These are phyloP conservation scores for Aix galericulata DNA, from an alignment of 2,113 vertebrate species.

Conservation along the genomic window DNA sequence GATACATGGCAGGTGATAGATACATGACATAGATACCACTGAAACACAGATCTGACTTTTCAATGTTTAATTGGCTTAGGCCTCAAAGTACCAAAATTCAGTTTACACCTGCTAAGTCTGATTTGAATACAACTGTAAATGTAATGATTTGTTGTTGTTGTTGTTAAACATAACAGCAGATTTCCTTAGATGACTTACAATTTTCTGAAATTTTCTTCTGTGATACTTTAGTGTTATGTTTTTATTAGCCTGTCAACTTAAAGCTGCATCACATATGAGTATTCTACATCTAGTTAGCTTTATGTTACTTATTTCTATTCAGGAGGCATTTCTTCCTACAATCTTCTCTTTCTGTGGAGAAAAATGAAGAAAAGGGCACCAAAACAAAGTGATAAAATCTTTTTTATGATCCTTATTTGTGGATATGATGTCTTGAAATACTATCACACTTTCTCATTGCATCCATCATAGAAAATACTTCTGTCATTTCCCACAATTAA, in stretches of 20 bases:
- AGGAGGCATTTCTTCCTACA: not conserved
- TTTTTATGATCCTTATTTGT: not conserved
- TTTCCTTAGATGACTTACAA: not conserved
- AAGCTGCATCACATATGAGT: not conserved
- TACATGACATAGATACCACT: not conserved
- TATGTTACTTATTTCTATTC: not conserved
- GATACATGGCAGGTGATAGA: rapidly evolving
- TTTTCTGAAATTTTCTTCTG: not conserved
- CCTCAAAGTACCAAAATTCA: not conserved
- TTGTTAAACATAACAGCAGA: not conserved
- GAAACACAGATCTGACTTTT: not conserved
- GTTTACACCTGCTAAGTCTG: not conserved
- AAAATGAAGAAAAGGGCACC: not conserved
- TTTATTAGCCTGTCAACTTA: not conserved
- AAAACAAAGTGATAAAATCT: not conserved
- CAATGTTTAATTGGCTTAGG: not conserved
- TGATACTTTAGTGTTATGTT: not conserved
- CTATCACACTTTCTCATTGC: not conserved
- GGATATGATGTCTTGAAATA: not conserved
- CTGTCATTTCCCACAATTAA: constrained; percentile 1
- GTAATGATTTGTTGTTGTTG: not conserved
- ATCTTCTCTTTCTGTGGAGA: not conserved
- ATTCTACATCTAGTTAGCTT: not conserved
- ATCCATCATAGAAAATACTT: constrained; percentile 4
- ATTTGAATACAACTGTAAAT: not conserved